Base-by-base conservation (phyloP, 2,113 vertebrate species). In the Cranoglanis bouderius region DNA sequence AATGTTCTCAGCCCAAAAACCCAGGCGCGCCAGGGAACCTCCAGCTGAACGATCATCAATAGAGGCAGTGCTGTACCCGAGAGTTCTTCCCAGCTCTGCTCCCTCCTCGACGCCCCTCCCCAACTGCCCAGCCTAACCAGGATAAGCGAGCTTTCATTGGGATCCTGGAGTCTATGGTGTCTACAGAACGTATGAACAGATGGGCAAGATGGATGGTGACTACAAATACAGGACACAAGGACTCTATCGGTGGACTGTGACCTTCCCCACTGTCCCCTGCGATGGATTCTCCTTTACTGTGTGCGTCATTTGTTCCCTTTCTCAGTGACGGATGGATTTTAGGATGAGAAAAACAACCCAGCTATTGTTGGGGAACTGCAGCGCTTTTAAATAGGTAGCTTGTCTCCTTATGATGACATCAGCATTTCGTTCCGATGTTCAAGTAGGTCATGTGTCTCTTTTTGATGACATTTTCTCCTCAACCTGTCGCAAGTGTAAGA, bases 351-450 rank as follows among this genome's bases (percentile, higher is more conserved):
- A 74, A 35, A 32, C 53, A 87, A 80, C 40, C 21, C 55, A 82
- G 81, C 81, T 35, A 63, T 67, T 7, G 35, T 65, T 85, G 82
- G 75, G 21, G 67, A 87, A 63, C 81, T 65, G 65, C 82, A 61
- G 9, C 38, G 80, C 78, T 91, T 88, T 83, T 82, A 51, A 77
- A 29, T 80, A 40, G 86, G 67, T 84, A 86, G 86, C 90, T 86
- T 86, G 88, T 88, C 83, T 89, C 90, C 67, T 82, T 85, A 90
- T 55, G 82, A 85, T 38, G 80, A 87, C 65, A 88, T 91, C 86
- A 78, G 85, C 85, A 59, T 89, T 89, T 81, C 38, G 55, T 85
- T 65, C 82, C 24, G 72, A 78, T 24, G 40, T 88, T 85, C 40
- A 13, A 75, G 88, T 91, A 85, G 57, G 81, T 90, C 78, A 89